Conservation (phyloP, 2,888 invertebrate species). For the Macrophya alboannulata region DNA sequence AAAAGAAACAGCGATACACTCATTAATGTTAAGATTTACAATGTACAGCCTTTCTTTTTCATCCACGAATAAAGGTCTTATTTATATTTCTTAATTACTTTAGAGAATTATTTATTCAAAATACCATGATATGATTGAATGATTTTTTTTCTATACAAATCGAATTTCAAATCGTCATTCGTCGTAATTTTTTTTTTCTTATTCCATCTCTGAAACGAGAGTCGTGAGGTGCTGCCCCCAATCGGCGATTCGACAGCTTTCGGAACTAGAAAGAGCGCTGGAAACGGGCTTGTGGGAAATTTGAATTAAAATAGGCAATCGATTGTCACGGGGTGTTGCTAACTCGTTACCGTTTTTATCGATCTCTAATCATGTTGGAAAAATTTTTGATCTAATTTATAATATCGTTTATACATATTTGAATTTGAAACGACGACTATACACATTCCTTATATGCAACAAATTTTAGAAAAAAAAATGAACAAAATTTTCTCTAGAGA, state of each 20-base stretch:
- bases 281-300: neutral
- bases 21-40: neutral
- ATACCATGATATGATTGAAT: neutral
- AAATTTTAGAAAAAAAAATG: neutral
- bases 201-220: neutral
- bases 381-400: too few species aligned
- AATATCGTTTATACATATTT: neutral
- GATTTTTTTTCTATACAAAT: neutral
- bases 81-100: neutral
- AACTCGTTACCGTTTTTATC: too few species aligned
- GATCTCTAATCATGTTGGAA: too few species aligned
- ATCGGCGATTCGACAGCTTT: neutral
- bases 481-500: neutral
- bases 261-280: neutral
- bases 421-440: neutral
- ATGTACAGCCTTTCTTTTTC: neutral
- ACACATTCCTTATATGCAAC: neutral
- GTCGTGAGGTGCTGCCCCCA: conserved; percentile 24
- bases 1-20: neutral
- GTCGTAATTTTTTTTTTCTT: neutral
- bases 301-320: neutral
- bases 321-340: neutral
- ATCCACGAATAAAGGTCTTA: neutral
- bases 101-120: neutral
- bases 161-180: neutral